Base-by-base conservation (phyloP, 2,797 vertebrate species). In the Luscinia megarhynchos region DNA sequence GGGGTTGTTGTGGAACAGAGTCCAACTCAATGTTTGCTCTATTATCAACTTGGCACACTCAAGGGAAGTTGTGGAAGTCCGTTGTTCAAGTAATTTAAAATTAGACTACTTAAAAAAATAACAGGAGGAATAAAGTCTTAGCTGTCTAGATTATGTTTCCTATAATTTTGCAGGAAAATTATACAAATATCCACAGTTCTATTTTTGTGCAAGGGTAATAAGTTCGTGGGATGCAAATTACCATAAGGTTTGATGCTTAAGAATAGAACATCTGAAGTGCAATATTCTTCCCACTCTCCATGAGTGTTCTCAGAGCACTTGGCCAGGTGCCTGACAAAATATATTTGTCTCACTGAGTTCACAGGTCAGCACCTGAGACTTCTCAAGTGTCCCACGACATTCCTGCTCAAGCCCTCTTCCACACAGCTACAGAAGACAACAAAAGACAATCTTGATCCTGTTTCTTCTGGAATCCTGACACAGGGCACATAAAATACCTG, bases 31-130 rank as follows among this genome's bases (percentile, higher is more conserved):
- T 41, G 85, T 68, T 91, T 81, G 91, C 83, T 75, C 87, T 84
- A 22, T 66, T 74, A 88, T 81, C 93, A 87, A 88, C 82, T 86
- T 96, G 93, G 84, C 91, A 95, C 48, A 76, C 41, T 57, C 61
- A 55, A 50, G 73, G 84, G 85, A 89, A 96, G 88, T 87, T 48
- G 76, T 85, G 89, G 64, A 95, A 94, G 85, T 89, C 85, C 92
- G 91, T 59, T 92, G 58, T 80, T 94, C 32, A 46, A 77, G 53
- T 62, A 15, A 90, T 57, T 93, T 91, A 78, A 90, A 96, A 95
- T 84, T 72, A 91, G 76, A 58, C 41, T 76, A 41, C 51, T 89
- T 74, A 5, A 68, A 93, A 94, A 89, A 61, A 29, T 30, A 93
- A 58, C 22, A 75, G 30, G 9, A 85, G 45, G 34, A 87, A 64